Percentiles rank a stretch among this genome's conserved stretches.
These are phyloP conservation scores for Deroptyus accipitrinus DNA, from an alignment of 2,113 vertebrate genomes.

Conservation along the genomic window DNA sequence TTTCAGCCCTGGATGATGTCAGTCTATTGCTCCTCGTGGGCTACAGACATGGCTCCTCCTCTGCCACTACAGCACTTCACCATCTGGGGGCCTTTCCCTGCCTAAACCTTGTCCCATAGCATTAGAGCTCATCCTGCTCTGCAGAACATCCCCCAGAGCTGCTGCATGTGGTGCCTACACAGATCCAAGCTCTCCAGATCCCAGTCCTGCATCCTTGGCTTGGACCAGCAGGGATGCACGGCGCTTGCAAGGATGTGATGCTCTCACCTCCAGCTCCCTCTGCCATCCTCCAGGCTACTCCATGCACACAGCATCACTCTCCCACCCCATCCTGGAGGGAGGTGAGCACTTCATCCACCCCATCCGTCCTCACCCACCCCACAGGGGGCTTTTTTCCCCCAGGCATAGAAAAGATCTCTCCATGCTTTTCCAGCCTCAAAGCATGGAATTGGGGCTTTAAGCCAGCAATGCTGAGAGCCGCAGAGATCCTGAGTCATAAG, in stretches of 20 bases:
- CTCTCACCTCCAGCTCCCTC: background rate
- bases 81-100: fast-evolving
- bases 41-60: background rate
- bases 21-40: background rate
- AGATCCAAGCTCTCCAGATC: background rate
- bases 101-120: fast-evolving
- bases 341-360: fast-evolving
- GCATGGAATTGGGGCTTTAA: fast-evolving
- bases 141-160: background rate
- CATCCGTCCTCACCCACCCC: background rate
- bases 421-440: background rate
- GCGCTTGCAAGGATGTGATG: fast-evolving
- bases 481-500: background rate
- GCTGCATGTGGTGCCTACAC: background rate
- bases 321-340: background rate
- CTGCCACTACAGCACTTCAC: fast-evolving
- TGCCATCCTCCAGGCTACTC: background rate
- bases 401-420: background rate
- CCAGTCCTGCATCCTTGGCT: background rate
- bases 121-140: background rate
- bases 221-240: background rate
- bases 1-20: background rate
- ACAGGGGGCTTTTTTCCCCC: fast-evolving
- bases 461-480: background rate
- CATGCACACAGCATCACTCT: fast-evolving